These are phyloP conservation scores for Anthopleura xanthogrammica DNA, from an alignment of 92 coral and sea anemone genomes.

Conservation along the genomic window DNA sequence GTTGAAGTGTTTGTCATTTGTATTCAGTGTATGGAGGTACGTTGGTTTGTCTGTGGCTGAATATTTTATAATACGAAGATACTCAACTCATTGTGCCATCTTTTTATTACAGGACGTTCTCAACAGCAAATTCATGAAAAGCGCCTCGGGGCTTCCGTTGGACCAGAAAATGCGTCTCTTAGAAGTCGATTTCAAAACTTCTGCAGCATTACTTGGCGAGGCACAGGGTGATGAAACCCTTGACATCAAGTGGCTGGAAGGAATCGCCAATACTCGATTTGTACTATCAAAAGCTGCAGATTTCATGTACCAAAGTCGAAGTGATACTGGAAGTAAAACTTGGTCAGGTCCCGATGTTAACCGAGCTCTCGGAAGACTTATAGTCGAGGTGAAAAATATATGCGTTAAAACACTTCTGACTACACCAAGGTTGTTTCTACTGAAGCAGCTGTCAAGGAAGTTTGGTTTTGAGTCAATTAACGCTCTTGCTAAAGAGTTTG, in stretches of 20 bases:
- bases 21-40: constrained; percentile 4
- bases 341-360: constrained; percentile 1
- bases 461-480: constrained; percentile 60
- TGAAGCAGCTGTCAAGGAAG: constrained; percentile 63
- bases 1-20: constrained; percentile 1
- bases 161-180: not conserved
- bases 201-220: not conserved
- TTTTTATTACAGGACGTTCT: constrained; percentile 14
- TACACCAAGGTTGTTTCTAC: constrained; percentile 47
- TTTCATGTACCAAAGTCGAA: constrained; percentile 21
- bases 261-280: constrained; percentile 45
- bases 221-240: not conserved
- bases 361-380: constrained; percentile 14
- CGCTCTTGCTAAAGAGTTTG: constrained; percentile 49
- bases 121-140: constrained; percentile 7
- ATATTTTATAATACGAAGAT: not conserved
- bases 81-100: not conserved
- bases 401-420: constrained; percentile 26
- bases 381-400: constrained; percentile 41
- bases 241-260: constrained; percentile 33
- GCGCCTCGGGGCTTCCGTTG: constrained; percentile 3
- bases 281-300: constrained; percentile 41
- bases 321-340: no score
- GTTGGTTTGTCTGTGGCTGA: not conserved
- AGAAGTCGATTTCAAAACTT: not conserved